phyloP scores from a whole-genome alignment of 2,888 invertebrate species.

The Pyrrhia umbra region DNA sequence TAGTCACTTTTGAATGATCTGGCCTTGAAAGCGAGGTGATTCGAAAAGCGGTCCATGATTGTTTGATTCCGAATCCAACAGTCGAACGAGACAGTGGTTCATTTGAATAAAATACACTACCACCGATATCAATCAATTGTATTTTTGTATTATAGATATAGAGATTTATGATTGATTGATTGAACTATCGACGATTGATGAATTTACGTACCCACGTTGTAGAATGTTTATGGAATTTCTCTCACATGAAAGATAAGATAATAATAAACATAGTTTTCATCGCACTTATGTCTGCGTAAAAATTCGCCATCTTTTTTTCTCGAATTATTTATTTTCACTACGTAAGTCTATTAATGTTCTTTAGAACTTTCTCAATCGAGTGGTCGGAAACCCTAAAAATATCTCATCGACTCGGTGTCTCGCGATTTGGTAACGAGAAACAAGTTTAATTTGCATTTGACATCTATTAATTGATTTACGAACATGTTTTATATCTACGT shows the following conservation, averaged over 20 bases:
- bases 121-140: constrained; percentile 28
- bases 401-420: constrained; percentile 3
- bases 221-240: constrained; percentile 28
- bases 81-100: constrained; percentile 31
- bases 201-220: constrained; percentile 14
- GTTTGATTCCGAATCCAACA: constrained; percentile 42
- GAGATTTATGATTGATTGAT: constrained; percentile 40
- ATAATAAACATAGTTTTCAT: constrained; percentile 40
- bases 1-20: constrained; percentile 58
- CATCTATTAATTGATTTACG: constrained; percentile 68
- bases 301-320: constrained; percentile 13
- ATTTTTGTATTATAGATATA: constrained; percentile 32
- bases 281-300: not conserved
- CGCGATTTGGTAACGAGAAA: constrained; percentile 50
- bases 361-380: constrained; percentile 26
- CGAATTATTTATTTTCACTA: constrained; percentile 18
- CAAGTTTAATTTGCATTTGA: constrained; percentile 67
- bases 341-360: constrained; percentile 7
- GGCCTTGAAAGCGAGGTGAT: constrained; percentile 50
- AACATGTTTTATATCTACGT: constrained; percentile 63
- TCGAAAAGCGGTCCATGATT: constrained; percentile 53
- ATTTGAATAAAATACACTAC: constrained; percentile 51
- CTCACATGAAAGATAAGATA: constrained; percentile 27
- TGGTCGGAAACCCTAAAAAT: constrained; percentile 1
- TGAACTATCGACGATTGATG: constrained; percentile 26